Base-by-base conservation (phyloP, 2,888 invertebrate species). In the Rambutsinella grinnellia region DNA sequence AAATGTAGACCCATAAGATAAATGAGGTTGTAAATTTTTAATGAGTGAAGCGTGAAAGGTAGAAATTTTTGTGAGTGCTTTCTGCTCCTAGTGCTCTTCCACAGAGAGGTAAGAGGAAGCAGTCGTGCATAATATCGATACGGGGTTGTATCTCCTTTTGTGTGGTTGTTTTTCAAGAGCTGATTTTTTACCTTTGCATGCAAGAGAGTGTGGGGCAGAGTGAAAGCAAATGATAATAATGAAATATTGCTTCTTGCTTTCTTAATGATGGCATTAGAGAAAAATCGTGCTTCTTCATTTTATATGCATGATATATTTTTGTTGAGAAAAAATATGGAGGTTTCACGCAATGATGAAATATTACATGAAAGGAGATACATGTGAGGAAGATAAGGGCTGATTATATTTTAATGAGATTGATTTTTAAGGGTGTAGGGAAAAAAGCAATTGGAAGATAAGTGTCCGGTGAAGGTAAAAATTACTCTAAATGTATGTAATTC, bases 341-440 rank as follows among this genome's bases (percentile, higher is more conserved):
- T 56, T 56, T 23, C 19, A 47, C 51, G 47, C 27, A 8, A 13
- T 47, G 60, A 60, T 61, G 54, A 61, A 19, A 26, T 24, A 36
- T 3, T 57, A 21, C 19, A 47, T 8, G n/a, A 19, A 28, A 28
- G 53, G n/a, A 44, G 17, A 10, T 51, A 23, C 36, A n/a, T 44
- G 13, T 44, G 8, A 13, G 44, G 13, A 44, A 13, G 8, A 44
- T 44, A 21, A 51, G 51, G 51, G 51, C n/a, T 75, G 56, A 68
- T 68, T 75, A 75, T 56, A 46, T 19, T 75, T 75, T 75, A 75
- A 75, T 75, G 75, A 75, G 75, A 68, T 68, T 75, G 75, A 68
- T 75, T 75, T 75, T 74, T 44, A 74, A 74, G 61, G 66, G 58
- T 36, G 46, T 66, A 53, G n/a, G n/a, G n/a, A n/a, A n/a, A n/a